Evolutionary conservation across 2,888 invertebrate species (phyloP).

Genomic region (Pollenia amentaria): DNA sequence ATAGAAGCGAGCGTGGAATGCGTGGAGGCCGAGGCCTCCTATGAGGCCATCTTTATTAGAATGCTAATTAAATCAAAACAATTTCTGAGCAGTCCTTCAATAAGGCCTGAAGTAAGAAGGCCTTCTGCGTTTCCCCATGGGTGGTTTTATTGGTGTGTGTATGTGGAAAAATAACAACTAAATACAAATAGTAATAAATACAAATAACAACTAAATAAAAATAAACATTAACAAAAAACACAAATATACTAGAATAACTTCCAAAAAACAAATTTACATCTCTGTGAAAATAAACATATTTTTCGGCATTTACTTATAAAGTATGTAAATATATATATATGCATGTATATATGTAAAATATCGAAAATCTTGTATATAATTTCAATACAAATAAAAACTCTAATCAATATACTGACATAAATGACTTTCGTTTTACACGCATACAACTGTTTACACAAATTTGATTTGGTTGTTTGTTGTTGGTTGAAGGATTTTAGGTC

Average conservation of each 20-base stretch:
- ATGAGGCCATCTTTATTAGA: too few species aligned
- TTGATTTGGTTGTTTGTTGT: neutral
- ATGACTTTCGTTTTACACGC: slow-evolving; percentile 9
- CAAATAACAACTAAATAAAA: neutral
- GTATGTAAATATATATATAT: neutral
- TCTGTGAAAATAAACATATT: too few species aligned
- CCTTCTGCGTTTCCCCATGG: too few species aligned
- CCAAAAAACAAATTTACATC: too few species aligned
- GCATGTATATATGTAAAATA: neutral
- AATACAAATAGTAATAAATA: slow-evolving; percentile 13
- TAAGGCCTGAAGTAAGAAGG: too few species aligned
- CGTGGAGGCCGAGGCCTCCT: too few species aligned
- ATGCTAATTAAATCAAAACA: too few species aligned
- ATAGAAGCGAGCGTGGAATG: too few species aligned
- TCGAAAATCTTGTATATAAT: neutral
- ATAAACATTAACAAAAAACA: neutral
- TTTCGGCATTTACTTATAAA: too few species aligned
- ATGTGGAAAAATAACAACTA: neutral
- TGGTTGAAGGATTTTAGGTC: neutral
- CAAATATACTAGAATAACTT: too few species aligned
- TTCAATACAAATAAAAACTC: slow-evolving; percentile 11
- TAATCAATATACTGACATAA: slow-evolving; percentile 6
- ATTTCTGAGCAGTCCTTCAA: too few species aligned
- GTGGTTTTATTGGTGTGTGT: neutral
- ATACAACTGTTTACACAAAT: neutral